Evolutionary conservation across 92 coral and sea anemone species (phyloP).

Genomic region (Virgularia gustaviana): DNA sequence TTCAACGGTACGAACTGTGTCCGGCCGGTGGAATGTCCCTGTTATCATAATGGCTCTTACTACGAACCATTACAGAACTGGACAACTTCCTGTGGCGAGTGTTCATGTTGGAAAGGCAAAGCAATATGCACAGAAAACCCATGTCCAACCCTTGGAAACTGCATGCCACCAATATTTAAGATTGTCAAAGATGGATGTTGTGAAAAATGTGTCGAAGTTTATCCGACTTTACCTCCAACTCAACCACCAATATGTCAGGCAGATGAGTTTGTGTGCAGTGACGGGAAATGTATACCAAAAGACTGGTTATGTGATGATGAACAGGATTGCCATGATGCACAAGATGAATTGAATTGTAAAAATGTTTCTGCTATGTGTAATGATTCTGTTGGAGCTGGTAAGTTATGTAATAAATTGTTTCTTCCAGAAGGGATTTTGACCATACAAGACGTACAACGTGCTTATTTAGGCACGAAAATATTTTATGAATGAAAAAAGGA

Average conservation of each 20-base stretch:
- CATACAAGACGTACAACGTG: no score
- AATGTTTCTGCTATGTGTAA: conserved; percentile 38
- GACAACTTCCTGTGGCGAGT: conserved; percentile 61
- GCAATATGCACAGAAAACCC: conserved; percentile 57
- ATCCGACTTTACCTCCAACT: conserved; percentile 41
- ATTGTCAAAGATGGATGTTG: conserved; percentile 67
- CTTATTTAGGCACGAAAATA: no score
- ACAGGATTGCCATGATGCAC: conserved; percentile 64
- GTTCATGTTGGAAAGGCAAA: conserved; percentile 79
- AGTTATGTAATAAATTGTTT: no score
- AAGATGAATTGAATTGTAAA: conserved; percentile 77
- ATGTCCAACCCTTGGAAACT: conserved; percentile 56
- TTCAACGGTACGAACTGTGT: conserved; percentile 44
- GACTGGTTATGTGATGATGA: conserved; percentile 86
- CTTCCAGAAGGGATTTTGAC: no score
- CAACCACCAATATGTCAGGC: conserved; percentile 45
- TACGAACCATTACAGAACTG: conserved; percentile 65
- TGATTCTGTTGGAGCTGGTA: conserved; percentile 60
- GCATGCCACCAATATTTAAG: conserved; percentile 52
- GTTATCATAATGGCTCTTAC: conserved; percentile 51
- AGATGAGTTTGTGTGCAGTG: conserved; percentile 48
- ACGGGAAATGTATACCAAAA: conserved; percentile 63
- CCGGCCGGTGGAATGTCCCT: conserved; percentile 61
- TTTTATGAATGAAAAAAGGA: no score
- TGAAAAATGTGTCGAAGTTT: conserved; percentile 47